Base-by-base conservation (phyloP, 92 coral and sea anemone genomes). In the Zoanthus sansibaricus region DNA sequence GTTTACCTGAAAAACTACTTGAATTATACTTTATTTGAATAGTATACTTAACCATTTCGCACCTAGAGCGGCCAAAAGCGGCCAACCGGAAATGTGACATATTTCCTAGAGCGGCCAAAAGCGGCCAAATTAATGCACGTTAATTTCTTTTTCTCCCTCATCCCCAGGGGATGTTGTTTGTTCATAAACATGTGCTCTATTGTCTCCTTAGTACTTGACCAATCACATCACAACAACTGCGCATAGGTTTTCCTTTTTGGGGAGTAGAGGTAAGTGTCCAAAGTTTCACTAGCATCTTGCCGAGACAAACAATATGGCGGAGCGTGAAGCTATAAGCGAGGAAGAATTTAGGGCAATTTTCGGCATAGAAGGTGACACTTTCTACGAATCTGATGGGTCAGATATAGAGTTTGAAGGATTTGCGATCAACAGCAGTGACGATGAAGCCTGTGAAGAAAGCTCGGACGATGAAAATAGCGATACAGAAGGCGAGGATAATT, bases 131-230 rank as follows among this genome's bases (percentile, higher is more conserved):
- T 72, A 25, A 14, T 72, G 77, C 5, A 6, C 21, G 77, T 72
- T 46, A 72, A 46, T 72, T 72, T 46, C 16, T 72, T 72, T 72
- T 15, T 16, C 77, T 72, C 46, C 30, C 77, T 25, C 25, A 25
- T 25, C 25, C 25, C 25, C 25, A 25, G 25, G 25, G 25, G 25
- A 25, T 25, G 25, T 46, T 33, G 16, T 10, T 72, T 72, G 77
- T 46, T 72, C 77, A 72, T 15, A 72, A 72, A 72, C 77, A 72
- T 72, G 77, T 72, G 77, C 77, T 72, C 77, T 72, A 72, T 72
- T 72, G 77, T 72, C 18, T 72, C 25, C 25, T 25, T 25, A 25
- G 25, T 25, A 25, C 25, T 25, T 25, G 25, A 25, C 25, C 25
- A 25, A 72, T 72, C 77, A 72, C 46, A 72, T 72, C 77, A 61